Evolutionary conservation across 2,797 vertebrate genomes (phyloP), one percentile per base, ranked within the genome.

Genomic region (Cyclopterus lumpus): DNA sequence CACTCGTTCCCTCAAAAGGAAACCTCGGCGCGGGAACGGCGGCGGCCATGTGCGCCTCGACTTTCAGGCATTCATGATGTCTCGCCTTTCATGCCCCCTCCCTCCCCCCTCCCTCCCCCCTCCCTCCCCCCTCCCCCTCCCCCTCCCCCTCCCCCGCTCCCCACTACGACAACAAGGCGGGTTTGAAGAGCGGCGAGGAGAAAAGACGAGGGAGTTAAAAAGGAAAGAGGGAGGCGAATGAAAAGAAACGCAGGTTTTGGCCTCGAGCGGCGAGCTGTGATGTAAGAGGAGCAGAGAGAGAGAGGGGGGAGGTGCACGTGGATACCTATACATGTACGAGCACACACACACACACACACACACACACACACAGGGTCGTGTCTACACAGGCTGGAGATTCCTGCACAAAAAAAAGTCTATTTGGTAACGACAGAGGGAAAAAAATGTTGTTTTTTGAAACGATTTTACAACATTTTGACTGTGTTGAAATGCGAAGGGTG

Each of bases 341-440:
- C 60, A 44, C 67, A 8, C 48, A 49, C 48, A 49, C n/a, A 46
- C 44, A 46, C 44, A 46, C 44, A 46, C 18, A 51, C 15, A 86
- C 82, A 94, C 92, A 91, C 74, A 80, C 86, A 83, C 90, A 91
- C 93, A 91, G 88, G 92, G 95, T 96, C 95, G 95, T 96, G 96
- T 95, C 95, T 94, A 93, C 94, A 95, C 95, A 97, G 94, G 96
- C 94, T 94, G 83, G 91, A 94, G 88, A 96, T 96, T 96, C 96
- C 95, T 96, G 94, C 94, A 61, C n/a, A n/a, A n/a, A 32, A 3
- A 73, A 73, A 70, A 40, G 70, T 90, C 85, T 54, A 94, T 90
- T 18, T 91, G 72, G 94, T 91, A 93, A 94, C 92, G 95, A 95
- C 75, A 94, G 93, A 88, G 92, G 72, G 84, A n/a, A 32, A 32